phyloP scores from a whole-genome alignment of 2,888 invertebrate species.

The Chrysomela aeneicollis region DNA sequence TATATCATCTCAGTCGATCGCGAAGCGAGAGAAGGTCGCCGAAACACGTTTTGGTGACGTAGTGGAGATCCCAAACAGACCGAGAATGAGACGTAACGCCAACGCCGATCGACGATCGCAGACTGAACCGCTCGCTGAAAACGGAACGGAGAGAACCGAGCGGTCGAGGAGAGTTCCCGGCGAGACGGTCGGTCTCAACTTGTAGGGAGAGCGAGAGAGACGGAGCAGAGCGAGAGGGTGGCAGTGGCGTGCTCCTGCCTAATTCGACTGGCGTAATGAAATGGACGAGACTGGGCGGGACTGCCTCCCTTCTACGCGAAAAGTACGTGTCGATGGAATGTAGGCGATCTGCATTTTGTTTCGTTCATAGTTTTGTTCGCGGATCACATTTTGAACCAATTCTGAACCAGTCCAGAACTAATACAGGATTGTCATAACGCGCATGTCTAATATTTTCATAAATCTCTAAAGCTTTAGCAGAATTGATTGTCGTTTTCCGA shows the following conservation, averaged over 20 bases:
- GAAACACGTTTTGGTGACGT: slow-evolving; percentile 38
- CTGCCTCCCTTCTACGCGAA: background rate
- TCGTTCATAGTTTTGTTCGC: too few relatives aligned
- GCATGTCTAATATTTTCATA: too few relatives aligned
- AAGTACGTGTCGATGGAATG: background rate
- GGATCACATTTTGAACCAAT: too few relatives aligned
- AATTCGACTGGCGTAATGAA: background rate
- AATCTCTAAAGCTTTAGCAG: too few relatives aligned
- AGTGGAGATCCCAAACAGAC: slow-evolving; percentile 24
- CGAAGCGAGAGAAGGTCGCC: slow-evolving; percentile 34
- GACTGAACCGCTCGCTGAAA: slow-evolving; percentile 38
- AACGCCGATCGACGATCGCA: slow-evolving; percentile 32
- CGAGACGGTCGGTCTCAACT: slow-evolving; percentile 37
- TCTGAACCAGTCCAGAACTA: too few relatives aligned
- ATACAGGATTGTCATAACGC: too few relatives aligned
- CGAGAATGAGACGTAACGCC: slow-evolving; percentile 14
- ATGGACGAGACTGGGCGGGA: background rate
- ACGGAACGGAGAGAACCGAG: background rate
- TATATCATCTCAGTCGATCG: slow-evolving; percentile 25
- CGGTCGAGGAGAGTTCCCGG: slow-evolving; percentile 22
- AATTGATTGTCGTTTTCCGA: too few relatives aligned
- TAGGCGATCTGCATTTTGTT: background rate
- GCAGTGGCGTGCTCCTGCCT: slow-evolving; percentile 27
- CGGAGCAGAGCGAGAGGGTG: slow-evolving; percentile 20
- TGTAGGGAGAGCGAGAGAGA: slow-evolving; percentile 35